These are phyloP conservation scores for Stenurella melanura DNA, from an alignment of 2,888 invertebrate species.

Conservation along the genomic window DNA sequence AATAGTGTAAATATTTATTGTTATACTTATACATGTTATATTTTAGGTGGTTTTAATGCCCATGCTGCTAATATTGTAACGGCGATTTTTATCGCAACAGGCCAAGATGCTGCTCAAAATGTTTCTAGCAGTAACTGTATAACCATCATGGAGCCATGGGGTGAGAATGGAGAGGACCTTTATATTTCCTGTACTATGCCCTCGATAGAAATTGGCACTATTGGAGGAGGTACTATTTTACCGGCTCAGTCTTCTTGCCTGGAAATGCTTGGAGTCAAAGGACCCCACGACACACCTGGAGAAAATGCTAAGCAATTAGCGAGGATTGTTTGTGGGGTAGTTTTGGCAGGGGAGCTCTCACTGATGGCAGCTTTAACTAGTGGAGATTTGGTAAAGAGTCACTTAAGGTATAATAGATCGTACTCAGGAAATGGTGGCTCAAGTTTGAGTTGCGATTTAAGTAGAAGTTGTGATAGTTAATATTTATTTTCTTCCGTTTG, in stretches of 20 bases:
- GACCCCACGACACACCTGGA: constrained; percentile 85
- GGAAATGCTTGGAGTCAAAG: constrained; percentile 87
- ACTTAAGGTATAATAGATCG: constrained; percentile 94
- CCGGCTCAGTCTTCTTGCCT: constrained; percentile 93
- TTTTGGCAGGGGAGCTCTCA: constrained; percentile 96
- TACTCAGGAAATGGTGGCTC: constrained; percentile 56
- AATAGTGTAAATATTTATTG: too few species aligned
- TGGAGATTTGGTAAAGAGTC: constrained; percentile 95
- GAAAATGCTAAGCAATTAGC: constrained; percentile 92
- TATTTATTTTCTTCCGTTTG: constrained; percentile 1
- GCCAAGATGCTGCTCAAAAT: constrained; percentile 98
- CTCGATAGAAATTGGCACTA: constrained; percentile 95
- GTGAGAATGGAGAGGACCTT: constrained; percentile 85
- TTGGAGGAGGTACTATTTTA: constrained; percentile 95
- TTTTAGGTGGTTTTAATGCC: constrained; percentile 81
- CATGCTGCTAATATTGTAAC: constrained; percentile 99
- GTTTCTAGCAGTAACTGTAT: constrained; percentile 96
- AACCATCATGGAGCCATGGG: constrained; percentile 91
- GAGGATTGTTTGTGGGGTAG: constrained; percentile 92
- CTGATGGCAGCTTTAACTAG: constrained; percentile 96
- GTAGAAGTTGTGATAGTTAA: constrained; percentile 39
- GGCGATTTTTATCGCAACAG: constrained; percentile 96
- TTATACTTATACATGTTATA: too few species aligned
- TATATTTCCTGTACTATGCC: constrained; percentile 98
- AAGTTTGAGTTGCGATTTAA: constrained; percentile 43